Conservation (phyloP, 2,888 invertebrate species). For the Catocala fraxini region DNA sequence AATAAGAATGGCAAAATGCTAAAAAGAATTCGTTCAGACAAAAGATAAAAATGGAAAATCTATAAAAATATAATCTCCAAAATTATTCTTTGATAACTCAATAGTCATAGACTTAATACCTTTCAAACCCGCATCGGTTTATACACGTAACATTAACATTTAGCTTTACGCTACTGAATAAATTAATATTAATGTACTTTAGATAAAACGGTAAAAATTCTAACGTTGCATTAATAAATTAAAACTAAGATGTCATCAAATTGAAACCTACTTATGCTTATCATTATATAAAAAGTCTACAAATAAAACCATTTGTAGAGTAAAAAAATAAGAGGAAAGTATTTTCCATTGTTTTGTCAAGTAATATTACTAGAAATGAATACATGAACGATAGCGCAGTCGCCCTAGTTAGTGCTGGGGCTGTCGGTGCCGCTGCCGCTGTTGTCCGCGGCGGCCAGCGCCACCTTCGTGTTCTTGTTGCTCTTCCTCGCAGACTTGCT, state of each 20-base stretch:
- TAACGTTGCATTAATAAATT: conserved; percentile 57
- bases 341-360: conserved; percentile 63
- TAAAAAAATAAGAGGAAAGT: conserved; percentile 85
- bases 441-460: conserved; percentile 84
- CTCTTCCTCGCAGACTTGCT: conserved; percentile 92
- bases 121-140: conserved; percentile 57
- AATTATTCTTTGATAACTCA: conserved; percentile 37
- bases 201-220: conserved; percentile 54
- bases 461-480: conserved; percentile 83
- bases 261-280: conserved; percentile 82
- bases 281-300: conserved; percentile 76
- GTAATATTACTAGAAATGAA: conserved; percentile 40
- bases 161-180: conserved; percentile 32
- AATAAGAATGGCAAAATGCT: conserved; percentile 17
- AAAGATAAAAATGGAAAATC: conserved; percentile 28
- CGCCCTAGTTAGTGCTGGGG: conserved; percentile 89
- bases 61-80: conserved; percentile 57
- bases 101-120: conserved; percentile 51
- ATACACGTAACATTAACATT: conserved; percentile 39
- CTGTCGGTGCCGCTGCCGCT: conserved; percentile 95
- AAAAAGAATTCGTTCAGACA: conserved; percentile 13
- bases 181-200: conserved; percentile 50
- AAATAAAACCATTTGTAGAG: conserved; percentile 86
- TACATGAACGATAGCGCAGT: conserved; percentile 34
- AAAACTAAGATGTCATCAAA: conserved; percentile 66